These are phyloP conservation scores for Drosophila murphyi DNA, from an alignment of 1,140 invertebrate species.

Conservation along the genomic window DNA sequence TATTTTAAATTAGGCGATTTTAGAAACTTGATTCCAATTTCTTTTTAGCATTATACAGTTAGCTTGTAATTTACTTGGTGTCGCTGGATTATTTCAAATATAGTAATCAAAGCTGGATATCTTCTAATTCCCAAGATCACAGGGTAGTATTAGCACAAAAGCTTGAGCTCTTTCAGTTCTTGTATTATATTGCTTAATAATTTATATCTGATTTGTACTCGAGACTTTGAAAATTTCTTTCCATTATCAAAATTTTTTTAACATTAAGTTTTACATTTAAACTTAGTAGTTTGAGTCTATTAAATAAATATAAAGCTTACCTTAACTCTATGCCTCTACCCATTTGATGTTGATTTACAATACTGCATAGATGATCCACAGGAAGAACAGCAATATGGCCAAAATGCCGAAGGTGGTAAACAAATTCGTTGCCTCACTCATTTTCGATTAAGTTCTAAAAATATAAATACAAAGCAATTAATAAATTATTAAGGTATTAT, in stretches of 20 bases:
- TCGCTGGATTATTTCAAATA: too few relatives aligned
- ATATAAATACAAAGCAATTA: constrained; percentile 29
- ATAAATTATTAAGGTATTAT: constrained; percentile 25
- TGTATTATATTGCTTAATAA: too few relatives aligned
- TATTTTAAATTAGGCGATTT: neutral
- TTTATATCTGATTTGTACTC: too few relatives aligned
- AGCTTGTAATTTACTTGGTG: too few relatives aligned
- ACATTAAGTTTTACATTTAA: too few relatives aligned
- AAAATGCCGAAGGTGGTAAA: constrained; percentile 79
- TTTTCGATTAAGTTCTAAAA: constrained; percentile 53
- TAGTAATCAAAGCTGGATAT: too few relatives aligned
- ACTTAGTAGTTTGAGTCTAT: too few relatives aligned
- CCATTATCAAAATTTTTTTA: too few relatives aligned
- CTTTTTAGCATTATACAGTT: neutral
- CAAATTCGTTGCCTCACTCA: constrained; percentile 78
- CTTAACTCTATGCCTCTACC: constrained; percentile 45
- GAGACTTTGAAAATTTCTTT: too few relatives aligned
- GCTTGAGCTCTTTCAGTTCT: too few relatives aligned
- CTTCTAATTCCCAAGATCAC: too few relatives aligned
- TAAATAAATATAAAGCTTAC: neutral
- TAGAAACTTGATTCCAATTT: neutral
- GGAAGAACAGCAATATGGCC: constrained; percentile 67
- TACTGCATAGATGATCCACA: constrained; percentile 78
- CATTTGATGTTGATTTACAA: constrained; percentile 56
- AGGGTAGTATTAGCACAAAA: too few relatives aligned